phyloP scores from a whole-genome alignment of 2,113 vertebrate genomes.

The Ursus arctos region DNA sequence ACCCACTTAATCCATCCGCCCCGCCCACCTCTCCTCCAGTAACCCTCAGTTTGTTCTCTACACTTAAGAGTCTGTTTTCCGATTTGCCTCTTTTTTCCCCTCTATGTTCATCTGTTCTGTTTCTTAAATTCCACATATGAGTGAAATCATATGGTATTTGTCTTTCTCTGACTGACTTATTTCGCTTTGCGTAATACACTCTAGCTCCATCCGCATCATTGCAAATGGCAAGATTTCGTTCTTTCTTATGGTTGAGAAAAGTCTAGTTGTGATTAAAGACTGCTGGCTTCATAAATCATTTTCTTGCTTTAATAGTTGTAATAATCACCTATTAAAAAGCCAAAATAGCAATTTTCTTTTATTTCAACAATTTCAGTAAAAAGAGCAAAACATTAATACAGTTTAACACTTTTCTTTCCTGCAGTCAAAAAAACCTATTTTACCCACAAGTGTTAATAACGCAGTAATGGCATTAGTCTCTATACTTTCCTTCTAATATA shows the following conservation, averaged over 20 bases:
- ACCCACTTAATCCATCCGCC: background rate
- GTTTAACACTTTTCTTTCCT: constrained; percentile 35
- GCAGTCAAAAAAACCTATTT: background rate
- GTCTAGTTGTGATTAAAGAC: constrained; percentile 32
- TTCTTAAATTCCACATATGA: background rate
- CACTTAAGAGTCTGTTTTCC: background rate
- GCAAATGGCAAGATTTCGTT: background rate
- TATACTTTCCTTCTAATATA: background rate
- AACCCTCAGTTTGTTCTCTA: background rate
- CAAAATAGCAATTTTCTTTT: constrained; percentile 33
- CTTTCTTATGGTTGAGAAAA: background rate
- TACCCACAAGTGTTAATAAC: background rate
- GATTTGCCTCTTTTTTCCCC: background rate
- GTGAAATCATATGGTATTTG: background rate
- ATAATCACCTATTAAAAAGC: background rate
- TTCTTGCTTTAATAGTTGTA: constrained; percentile 23
- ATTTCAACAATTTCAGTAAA: constrained; percentile 38
- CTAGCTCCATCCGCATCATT: background rate
- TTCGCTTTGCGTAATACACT: background rate
- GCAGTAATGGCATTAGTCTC: background rate
- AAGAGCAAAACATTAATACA: constrained; percentile 17
- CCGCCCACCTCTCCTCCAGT: background rate
- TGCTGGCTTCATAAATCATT: background rate
- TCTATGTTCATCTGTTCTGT: background rate
- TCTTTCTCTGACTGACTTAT: background rate